phyloP scores from a whole-genome alignment of 1,140 invertebrate species.

The Sminthurinus signatus region DNA sequence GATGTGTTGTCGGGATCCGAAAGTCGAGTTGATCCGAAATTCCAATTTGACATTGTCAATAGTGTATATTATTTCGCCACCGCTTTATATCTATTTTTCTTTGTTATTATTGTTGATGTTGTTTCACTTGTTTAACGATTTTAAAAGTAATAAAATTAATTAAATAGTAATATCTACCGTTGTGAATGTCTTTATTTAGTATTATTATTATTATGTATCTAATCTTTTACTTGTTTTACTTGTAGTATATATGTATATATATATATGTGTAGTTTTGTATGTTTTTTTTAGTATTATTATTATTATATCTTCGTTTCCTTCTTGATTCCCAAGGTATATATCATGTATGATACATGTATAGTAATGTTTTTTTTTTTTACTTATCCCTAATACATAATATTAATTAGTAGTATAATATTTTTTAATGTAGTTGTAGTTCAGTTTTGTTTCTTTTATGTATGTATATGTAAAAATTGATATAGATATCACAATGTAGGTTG shows the following conservation, averaged over 20 bases:
- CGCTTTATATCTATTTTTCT: not conserved
- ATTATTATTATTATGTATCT: no score
- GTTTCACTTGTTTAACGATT: not conserved
- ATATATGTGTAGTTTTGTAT: constrained; percentile 7
- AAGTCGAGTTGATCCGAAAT: constrained; percentile 21
- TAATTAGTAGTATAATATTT: not conserved
- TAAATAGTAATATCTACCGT: no score
- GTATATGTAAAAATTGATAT: constrained; percentile 14
- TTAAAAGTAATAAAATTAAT: not conserved
- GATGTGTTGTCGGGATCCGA: constrained; percentile 11
- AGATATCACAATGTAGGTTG: constrained; percentile 18
- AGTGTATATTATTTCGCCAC: not conserved
- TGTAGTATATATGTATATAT: no score
- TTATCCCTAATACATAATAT: not conserved
- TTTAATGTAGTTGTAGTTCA: not conserved
- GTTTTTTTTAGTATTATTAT: constrained; percentile 1
- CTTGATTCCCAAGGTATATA: no score
- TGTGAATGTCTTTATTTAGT: no score
- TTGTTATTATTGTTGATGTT: not conserved
- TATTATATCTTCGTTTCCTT: no score
- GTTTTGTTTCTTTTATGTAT: not conserved
- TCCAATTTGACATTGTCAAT: constrained; percentile 36
- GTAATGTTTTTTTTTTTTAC: no score
- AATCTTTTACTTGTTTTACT: no score
- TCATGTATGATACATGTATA: no score